phyloP scores from a whole-genome alignment of 2,888 invertebrate genomes.

The Zonitis immaculata region DNA sequence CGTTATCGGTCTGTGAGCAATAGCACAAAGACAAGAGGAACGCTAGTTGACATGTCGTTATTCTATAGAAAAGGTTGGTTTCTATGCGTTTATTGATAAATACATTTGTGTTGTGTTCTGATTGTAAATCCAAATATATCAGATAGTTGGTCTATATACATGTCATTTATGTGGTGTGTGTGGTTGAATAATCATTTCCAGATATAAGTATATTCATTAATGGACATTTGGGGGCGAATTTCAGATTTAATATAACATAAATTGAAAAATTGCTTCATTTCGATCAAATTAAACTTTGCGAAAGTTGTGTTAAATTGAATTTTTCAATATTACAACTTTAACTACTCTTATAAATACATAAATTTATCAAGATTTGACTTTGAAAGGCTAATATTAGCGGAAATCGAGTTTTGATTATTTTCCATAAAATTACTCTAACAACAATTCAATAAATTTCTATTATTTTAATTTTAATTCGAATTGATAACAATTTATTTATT shows the following conservation, averaged over 20 bases:
- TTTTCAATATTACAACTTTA: not conserved
- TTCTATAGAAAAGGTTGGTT: not conserved
- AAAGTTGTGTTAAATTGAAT: not conserved
- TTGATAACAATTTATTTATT: too few species aligned
- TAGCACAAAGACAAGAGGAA: slow-evolving; percentile 13
- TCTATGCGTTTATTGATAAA: not conserved
- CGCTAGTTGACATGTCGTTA: slow-evolving; percentile 10
- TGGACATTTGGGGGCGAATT: not conserved
- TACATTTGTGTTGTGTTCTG: not conserved
- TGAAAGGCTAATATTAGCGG: not conserved
- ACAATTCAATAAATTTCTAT: too few species aligned
- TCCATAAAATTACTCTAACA: not conserved
- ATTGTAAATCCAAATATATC: slow-evolving; percentile 4
- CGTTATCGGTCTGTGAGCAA: slow-evolving; percentile 23
- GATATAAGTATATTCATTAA: not conserved
- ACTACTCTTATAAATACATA: not conserved
- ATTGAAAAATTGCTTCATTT: not conserved
- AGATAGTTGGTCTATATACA: slow-evolving; percentile 9
- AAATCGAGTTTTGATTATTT: not conserved
- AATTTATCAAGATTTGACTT: not conserved
- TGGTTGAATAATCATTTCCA: not conserved
- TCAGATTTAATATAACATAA: not conserved
- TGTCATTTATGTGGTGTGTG: slow-evolving; percentile 5
- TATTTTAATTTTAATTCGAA: too few species aligned
- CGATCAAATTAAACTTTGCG: not conserved